Conservation (phyloP, 2,888 invertebrate species). For the Perithous albicinctus region DNA sequence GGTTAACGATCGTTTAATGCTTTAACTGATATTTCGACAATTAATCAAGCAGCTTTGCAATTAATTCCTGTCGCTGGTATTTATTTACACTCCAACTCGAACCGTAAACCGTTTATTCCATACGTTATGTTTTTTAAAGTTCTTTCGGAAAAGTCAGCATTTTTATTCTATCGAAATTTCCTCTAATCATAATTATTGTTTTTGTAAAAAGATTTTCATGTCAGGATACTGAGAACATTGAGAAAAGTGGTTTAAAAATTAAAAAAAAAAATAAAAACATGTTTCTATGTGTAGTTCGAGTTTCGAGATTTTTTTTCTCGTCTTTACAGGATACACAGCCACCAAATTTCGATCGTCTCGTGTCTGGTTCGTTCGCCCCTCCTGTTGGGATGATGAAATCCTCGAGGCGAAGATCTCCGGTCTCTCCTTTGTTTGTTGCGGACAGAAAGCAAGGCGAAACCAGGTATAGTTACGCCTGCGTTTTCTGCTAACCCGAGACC, state of each 20-base stretch:
- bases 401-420: conserved; percentile 59
- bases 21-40: conserved; percentile 1
- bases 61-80: neutral
- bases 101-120: no score
- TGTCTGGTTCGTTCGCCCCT: conserved; percentile 42
- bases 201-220: no score
- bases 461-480: conserved; percentile 58
- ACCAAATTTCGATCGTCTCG: neutral
- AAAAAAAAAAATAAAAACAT: no score
- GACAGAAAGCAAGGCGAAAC: conserved; percentile 48
- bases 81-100: no score
- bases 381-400: conserved; percentile 61
- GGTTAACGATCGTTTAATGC: conserved; percentile 50
- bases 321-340: conserved; percentile 2
- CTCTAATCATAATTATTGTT: no score
- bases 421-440: conserved; percentile 53
- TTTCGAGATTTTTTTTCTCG: conserved; percentile 7
- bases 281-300: no score
- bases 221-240: no score
- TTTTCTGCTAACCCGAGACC: conserved; percentile 25
- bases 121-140: no score
- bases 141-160: no score
- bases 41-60: neutral
- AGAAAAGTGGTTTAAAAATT: no score
- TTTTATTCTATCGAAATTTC: no score